Base-by-base conservation (phyloP, 2,888 invertebrate genomes). In the Cataglyphis cursor region DNA sequence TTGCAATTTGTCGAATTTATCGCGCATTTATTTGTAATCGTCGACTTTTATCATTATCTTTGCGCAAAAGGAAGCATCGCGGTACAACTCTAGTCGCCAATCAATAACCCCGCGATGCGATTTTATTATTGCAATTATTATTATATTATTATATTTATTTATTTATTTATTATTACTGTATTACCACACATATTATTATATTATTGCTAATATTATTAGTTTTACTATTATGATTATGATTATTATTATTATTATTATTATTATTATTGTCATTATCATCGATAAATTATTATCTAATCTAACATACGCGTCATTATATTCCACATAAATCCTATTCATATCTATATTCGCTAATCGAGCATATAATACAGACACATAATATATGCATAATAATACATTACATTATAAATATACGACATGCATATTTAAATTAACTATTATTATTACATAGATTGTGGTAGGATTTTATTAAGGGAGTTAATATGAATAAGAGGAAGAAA, bases 341-440 rank as follows among this genome's bases (percentile, higher is more conserved):
- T 93, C 91, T 89, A 88, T 89, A 89, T 89, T 90, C 89, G 89
- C 88, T 91, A 88, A 91, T 89, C 83, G 87, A 88, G 59, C 87
- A 90, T 51, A 51, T 88, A 87, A 87, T 62, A 74, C 85, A 70
- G 74, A 85, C 83, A 86, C 85, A 72, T 76, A 81, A 88, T 73
- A 72, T 86, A 86, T 64, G 80, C 74, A 85, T 68, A 75, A 85
- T 68, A 75, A 76, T 75, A 84, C 68, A 85, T 64, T 72, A 72
- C 72, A 78, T 78, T 70, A 81, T 65, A 78, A 82, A 76, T 80
- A 82, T 44, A 84, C 54, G 64, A 80, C 68, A 82, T 66, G 35
- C 65, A 83, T 80, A 83, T 83, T 85, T 87, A 81, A 82, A 78
- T 83, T 82, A 78, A 68, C 73, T 70, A 85, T 78, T 85, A 85